These are phyloP conservation scores for Palythoa grandiflora DNA, from an alignment of 92 coral and sea anemone genomes.

Conservation along the genomic window DNA sequence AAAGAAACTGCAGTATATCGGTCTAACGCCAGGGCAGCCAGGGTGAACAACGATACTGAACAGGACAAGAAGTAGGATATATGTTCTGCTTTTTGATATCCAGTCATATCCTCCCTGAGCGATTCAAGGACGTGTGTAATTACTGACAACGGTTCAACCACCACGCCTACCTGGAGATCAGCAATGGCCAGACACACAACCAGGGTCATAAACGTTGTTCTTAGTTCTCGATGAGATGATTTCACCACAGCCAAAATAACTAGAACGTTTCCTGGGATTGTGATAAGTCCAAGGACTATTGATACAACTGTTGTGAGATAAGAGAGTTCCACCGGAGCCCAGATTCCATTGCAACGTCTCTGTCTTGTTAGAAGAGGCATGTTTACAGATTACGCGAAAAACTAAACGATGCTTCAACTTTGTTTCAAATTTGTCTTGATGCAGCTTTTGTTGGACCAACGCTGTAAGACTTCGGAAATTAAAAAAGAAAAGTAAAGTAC, in stretches of 20 bases:
- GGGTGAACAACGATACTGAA: constrained; percentile 51
- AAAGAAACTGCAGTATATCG: constrained; percentile 46
- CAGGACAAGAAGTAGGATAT: constrained; percentile 60
- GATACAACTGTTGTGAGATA: constrained; percentile 49
- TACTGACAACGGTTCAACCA: constrained; percentile 53
- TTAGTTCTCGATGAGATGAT: constrained; percentile 44
- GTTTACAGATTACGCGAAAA: background rate
- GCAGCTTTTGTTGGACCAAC: background rate
- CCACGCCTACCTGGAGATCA: constrained; percentile 52
- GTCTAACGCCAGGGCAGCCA: constrained; percentile 54
- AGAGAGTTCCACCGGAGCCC: constrained; percentile 63
- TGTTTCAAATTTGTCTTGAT: background rate
- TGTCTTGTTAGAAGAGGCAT: constrained; percentile 42
- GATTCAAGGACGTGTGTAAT: constrained; percentile 46
- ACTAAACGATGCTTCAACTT: background rate
- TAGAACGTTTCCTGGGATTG: constrained; percentile 56
- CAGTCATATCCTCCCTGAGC: constrained; percentile 15
- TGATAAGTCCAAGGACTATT: constrained; percentile 34
- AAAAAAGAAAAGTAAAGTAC: too few species aligned
- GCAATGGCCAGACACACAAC: constrained; percentile 53
- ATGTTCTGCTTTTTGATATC: constrained; percentile 42
- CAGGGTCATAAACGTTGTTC: constrained; percentile 51
- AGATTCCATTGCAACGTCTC: constrained; percentile 41
- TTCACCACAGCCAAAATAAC: constrained; percentile 52
- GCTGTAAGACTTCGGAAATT: background rate